phyloP scores from a whole-genome alignment of 2,113 vertebrate genomes.

The Nycticryphes semicollaris region DNA sequence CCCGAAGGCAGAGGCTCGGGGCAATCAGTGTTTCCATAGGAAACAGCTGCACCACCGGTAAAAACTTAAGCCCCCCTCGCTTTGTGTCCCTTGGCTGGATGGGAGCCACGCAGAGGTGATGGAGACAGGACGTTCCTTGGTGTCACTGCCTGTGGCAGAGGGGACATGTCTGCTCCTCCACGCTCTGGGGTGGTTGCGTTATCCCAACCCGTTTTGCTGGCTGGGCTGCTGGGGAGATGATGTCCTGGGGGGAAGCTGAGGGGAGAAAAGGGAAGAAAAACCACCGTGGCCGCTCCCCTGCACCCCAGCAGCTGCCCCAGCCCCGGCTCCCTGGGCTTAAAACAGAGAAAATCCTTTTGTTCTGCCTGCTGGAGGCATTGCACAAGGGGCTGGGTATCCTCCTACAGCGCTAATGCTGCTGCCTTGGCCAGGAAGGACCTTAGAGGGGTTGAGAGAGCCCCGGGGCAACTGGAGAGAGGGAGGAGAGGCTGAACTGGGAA shows the following conservation, averaged over 20 bases:
- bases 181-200: rapidly evolving
- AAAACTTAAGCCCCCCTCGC: background rate
- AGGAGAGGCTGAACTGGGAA: too few relatives aligned
- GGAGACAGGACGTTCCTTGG: background rate
- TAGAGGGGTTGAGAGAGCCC: rapidly evolving
- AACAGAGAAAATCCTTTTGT: background rate
- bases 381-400: background rate
- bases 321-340: background rate
- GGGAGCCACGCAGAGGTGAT: background rate
- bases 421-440: background rate
- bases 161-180: background rate
- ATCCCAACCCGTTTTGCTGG: background rate
- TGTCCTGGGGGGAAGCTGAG: background rate
- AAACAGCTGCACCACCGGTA: constrained; percentile 7
- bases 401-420: rapidly evolving
- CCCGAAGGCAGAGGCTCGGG: background rate
- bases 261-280: background rate
- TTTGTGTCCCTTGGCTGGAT: background rate
- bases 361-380: background rate
- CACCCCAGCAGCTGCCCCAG: background rate
- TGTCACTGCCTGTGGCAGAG: rapidly evolving
- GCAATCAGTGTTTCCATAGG: background rate
- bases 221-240: rapidly evolving
- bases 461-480: rapidly evolving
- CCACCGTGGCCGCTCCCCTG: background rate